These are phyloP conservation scores for Xestia xanthographa DNA, from an alignment of 2,888 invertebrate species.

Conservation along the genomic window DNA sequence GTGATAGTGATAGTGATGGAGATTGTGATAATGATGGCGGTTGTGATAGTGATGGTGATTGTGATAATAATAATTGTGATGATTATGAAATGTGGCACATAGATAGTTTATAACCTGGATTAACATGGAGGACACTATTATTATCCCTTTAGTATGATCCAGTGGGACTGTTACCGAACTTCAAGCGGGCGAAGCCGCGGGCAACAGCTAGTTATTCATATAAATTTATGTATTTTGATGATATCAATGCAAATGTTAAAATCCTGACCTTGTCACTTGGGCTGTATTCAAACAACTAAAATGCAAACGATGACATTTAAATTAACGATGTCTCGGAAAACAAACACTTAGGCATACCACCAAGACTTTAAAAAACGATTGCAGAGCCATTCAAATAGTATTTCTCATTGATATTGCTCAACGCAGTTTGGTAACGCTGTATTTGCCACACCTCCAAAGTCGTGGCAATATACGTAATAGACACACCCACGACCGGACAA, in stretches of 20 bases:
- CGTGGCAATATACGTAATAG: conserved; percentile 41
- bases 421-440: conserved; percentile 7
- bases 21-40: too few species aligned
- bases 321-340: conserved; percentile 11
- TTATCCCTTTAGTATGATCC: too few species aligned
- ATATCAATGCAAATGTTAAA: conserved; percentile 42
- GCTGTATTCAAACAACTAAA: conserved; percentile 1
- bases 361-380: not conserved
- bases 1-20: too few species aligned
- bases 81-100: too few species aligned
- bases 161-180: too few species aligned
- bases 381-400: not conserved
- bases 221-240: not conserved
- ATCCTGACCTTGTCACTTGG: conserved; percentile 39
- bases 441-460: conserved; percentile 60
- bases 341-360: not conserved
- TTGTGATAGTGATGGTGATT: too few species aligned
- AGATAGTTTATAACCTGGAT: too few species aligned
- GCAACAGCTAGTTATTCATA: too few species aligned
- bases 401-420: conserved; percentile 7
- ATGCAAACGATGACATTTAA: conserved; percentile 26
- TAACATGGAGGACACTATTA: too few species aligned
- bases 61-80: too few species aligned
- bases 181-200: too few species aligned
- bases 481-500: conserved; percentile 52